A percentile compares a stretch with the other conserved stretches of the same genome.
Evolutionary conservation across 1,140 invertebrate genomes (phyloP).

Genomic region (Macrosteles quadrilineatus): DNA sequence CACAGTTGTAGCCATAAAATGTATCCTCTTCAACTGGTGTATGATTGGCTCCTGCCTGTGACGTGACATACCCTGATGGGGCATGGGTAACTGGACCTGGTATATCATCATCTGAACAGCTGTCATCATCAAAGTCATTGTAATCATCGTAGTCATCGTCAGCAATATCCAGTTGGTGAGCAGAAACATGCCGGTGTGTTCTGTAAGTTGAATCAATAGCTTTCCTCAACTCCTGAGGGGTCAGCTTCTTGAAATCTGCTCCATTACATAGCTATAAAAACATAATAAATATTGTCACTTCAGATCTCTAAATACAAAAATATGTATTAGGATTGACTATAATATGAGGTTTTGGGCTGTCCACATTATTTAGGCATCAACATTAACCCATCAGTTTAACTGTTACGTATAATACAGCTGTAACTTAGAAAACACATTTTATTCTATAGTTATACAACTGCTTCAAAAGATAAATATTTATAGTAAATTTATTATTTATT

Average conservation of each 20-base stretch:
- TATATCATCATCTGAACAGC: not conserved
- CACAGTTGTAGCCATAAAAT: constrained; percentile 14
- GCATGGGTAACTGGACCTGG: not conserved
- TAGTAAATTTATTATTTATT: too few relatives aligned
- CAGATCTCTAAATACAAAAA: too few relatives aligned
- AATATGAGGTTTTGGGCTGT: too few relatives aligned
- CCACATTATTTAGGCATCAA: too few relatives aligned
- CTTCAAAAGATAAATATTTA: too few relatives aligned
- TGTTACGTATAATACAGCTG: too few relatives aligned
- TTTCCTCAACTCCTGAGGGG: not conserved
- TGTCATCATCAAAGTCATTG: constrained; percentile 26
- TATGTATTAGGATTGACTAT: too few relatives aligned
- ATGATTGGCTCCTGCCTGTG: not conserved
- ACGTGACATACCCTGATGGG: not conserved
- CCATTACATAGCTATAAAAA: constrained; percentile 57
- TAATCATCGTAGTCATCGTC: constrained; percentile 7
- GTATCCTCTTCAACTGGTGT: not conserved
- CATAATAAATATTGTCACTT: too few relatives aligned
- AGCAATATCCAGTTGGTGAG: constrained; percentile 5
- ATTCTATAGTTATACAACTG: too few relatives aligned
- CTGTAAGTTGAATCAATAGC: not conserved
- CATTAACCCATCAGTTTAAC: too few relatives aligned
- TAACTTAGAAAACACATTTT: too few relatives aligned
- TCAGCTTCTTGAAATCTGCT: constrained; percentile 54
- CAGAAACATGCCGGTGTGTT: not conserved